Base-by-base conservation (phyloP, 1,140 invertebrate species). In the Schlechtendalia chinensis region DNA sequence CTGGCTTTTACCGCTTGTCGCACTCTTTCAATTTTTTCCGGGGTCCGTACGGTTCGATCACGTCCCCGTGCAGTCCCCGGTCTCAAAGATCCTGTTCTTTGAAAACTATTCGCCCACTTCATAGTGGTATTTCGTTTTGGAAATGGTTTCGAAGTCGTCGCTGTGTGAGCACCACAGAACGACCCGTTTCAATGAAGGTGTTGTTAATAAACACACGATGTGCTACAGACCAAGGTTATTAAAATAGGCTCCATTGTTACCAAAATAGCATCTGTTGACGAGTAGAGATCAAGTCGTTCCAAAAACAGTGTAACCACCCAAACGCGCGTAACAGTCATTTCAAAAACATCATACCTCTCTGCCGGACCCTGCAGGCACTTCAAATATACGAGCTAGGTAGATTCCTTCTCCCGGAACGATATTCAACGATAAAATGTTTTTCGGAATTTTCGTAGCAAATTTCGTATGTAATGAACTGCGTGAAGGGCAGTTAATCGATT, bases 141-240 rank as follows among this genome's bases (percentile, higher is more conserved):
- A 85, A 83, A 86, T 83, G 82, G 83, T 85, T 72, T 50, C 11
- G 47, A 85, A 83, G 75, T 83, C 77, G 84, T 85, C 82, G 80
- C 83, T 82, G 83, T 85, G 61, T 39, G 27, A 29, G 61, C 5
- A 65, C 19, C 1, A 65, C 29, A 19, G 32, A 65, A 65, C 61
- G 22, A 19, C 56, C 56, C 0, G 56, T 58, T 58, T 58, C n/a
- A 58, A 58, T 58, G 24, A 58, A 58, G 22, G 22, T 58, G 22
- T 58, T 10, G 8, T 58, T 24, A 16, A 65, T 22, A 65, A 39
- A 65, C 10, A 65, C 61, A 14, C 61, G 29, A 65, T 63, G 59
- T 17, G 5, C 59, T 63, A 63, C n/a, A 16, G 59, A 63, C 5
- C 24, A n/a, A n/a, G n/a, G n/a, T n/a, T n/a, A n/a, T n/a, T n/a